Conservation (phyloP, 2,113 vertebrate genomes). For the Gracilinanus agilis region DNA sequence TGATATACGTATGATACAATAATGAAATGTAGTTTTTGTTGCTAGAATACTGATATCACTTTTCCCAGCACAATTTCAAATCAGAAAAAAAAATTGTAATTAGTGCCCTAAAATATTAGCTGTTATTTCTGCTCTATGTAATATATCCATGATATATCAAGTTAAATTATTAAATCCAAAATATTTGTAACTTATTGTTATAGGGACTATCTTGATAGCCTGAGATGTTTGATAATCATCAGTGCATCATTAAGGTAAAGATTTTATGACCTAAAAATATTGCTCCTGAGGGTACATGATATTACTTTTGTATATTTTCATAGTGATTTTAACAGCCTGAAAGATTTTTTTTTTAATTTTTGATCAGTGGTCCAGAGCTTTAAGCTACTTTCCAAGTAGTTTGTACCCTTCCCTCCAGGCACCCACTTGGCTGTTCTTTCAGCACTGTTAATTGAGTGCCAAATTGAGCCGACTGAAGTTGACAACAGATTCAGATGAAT, state of each 20-base stretch:
- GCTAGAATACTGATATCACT: slow-evolving; percentile 48
- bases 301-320: slow-evolving; percentile 32
- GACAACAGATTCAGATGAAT: slow-evolving; percentile 15
- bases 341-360: slow-evolving; percentile 9
- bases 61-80: background rate
- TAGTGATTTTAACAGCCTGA: slow-evolving; percentile 29
- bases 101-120: slow-evolving; percentile 53
- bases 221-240: slow-evolving; percentile 62
- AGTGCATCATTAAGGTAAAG: slow-evolving; percentile 63
- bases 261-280: slow-evolving; percentile 47
- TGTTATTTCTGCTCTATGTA: slow-evolving; percentile 59
- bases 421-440: slow-evolving; percentile 32
- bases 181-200: slow-evolving; percentile 73
- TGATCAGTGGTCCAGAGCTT: slow-evolving; percentile 62
- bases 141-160: slow-evolving; percentile 70
- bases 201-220: slow-evolving; percentile 17
- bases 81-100: slow-evolving; percentile 27
- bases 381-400: slow-evolving; percentile 47
- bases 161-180: slow-evolving; percentile 78
- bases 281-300: slow-evolving; percentile 37
- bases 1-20: too few species aligned
- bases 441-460: background rate
- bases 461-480: slow-evolving; percentile 23
- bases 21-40: slow-evolving; percentile 44
- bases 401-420: background rate